Conservation (phyloP, 92 coral and sea anemone species). For the Scolanthus callimorphus region DNA sequence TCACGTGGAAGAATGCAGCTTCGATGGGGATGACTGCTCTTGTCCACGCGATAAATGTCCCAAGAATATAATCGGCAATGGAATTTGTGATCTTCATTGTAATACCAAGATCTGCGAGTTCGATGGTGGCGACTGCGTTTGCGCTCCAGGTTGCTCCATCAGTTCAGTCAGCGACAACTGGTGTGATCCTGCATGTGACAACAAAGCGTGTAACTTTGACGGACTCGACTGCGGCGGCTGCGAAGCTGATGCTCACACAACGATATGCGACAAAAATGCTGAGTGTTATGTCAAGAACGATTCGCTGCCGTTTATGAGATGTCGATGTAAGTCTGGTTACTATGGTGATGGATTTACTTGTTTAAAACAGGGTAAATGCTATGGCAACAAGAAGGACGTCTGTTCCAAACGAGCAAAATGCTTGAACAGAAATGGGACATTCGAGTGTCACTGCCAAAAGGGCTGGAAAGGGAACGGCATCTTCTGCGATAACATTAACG, state of each 20-base stretch:
- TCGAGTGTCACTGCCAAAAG: slow-evolving; percentile 45
- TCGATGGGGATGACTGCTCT: slow-evolving; percentile 47
- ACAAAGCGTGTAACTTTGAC: slow-evolving; percentile 36
- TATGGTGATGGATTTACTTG: slow-evolving; percentile 61
- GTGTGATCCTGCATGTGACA: slow-evolving; percentile 52
- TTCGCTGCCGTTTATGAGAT: slow-evolving; percentile 34
- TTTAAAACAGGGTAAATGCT: slow-evolving; percentile 53
- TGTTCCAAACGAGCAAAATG: slow-evolving; percentile 49
- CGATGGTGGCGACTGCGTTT: slow-evolving; percentile 65
- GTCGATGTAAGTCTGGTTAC: slow-evolving; percentile 42
- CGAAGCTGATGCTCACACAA: slow-evolving; percentile 30
- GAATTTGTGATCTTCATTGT: slow-evolving; percentile 44
- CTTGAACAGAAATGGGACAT: slow-evolving; percentile 40
- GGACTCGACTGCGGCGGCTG: slow-evolving; percentile 68
- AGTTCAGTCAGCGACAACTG: slow-evolving; percentile 43
- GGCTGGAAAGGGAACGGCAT: slow-evolving; percentile 66
- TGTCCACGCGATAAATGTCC: slow-evolving; percentile 48
- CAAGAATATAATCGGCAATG: slow-evolving; percentile 30
- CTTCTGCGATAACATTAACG: no score
- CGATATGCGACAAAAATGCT: slow-evolving; percentile 49
- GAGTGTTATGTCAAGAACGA: slow-evolving; percentile 15
- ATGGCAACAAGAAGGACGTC: slow-evolving; percentile 16
- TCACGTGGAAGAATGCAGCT: slow-evolving; percentile 38
- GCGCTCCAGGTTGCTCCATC: slow-evolving; percentile 46
- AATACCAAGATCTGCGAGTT: slow-evolving; percentile 38